Evolutionary conservation across 2,888 invertebrate genomes (phyloP).

Genomic region (Harmothoe impar): DNA sequence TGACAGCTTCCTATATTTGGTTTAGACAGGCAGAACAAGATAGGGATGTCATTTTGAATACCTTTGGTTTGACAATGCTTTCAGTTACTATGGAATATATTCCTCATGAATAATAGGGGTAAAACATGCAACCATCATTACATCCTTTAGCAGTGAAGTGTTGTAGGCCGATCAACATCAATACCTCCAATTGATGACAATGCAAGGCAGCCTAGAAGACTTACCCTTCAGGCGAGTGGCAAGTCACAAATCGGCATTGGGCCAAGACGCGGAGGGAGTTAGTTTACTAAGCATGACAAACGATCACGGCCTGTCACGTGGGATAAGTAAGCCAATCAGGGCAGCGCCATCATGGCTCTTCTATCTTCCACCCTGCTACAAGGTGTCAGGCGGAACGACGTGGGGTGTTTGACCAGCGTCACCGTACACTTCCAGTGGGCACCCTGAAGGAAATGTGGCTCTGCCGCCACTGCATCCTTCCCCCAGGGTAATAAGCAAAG

Average conservation of each 20-base stretch:
- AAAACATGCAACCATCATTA: too few species aligned
- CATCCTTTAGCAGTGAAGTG: too few species aligned
- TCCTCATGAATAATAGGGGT: too few species aligned
- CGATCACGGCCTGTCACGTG: constrained; percentile 47
- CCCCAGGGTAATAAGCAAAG: not conserved
- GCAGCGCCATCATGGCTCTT: constrained; percentile 40
- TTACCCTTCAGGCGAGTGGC: not conserved
- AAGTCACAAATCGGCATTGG: constrained; percentile 30
- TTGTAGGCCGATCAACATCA: not conserved
- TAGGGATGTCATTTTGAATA: too few species aligned
- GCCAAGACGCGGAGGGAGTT: constrained; percentile 35
- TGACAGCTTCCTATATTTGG: too few species aligned
- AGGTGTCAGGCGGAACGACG: constrained; percentile 43
- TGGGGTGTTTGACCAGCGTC: constrained; percentile 4
- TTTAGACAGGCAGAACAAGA: too few species aligned
- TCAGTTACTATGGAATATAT: too few species aligned
- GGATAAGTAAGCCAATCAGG: constrained; percentile 56
- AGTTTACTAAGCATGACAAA: constrained; percentile 55
- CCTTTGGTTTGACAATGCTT: too few species aligned
- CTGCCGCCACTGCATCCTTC: not conserved
- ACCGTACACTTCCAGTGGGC: not conserved
- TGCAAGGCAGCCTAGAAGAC: not conserved
- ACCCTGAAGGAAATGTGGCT: not conserved
- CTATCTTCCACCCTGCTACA: constrained; percentile 27
- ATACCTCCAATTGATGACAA: constrained; percentile 14